Percentiles rank a stretch among this genome's conserved stretches.
phyloP scores from a whole-genome alignment of 2,888 invertebrate genomes.

The Eretmocerus hayati region DNA sequence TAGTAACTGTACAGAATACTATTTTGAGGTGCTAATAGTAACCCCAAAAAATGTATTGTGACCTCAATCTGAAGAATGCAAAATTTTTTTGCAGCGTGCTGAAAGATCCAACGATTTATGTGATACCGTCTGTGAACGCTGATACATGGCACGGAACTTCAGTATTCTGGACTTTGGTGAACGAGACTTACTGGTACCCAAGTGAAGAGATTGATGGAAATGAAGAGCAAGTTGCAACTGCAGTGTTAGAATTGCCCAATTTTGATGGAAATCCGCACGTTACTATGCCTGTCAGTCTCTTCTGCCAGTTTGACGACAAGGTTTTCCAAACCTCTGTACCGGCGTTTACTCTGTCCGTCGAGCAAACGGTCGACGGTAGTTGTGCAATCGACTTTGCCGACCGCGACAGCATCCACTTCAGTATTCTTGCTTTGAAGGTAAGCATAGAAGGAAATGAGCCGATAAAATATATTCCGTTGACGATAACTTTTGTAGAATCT shows the following conservation, averaged over 20 bases:
- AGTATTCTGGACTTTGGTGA: conserved; percentile 32
- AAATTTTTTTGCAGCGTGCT: conserved; percentile 30
- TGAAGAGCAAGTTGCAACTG: conserved; percentile 27
- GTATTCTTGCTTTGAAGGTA: conserved; percentile 31
- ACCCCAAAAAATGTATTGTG: too few relatives aligned
- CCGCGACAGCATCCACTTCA: conserved; percentile 10
- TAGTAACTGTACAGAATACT: too few relatives aligned
- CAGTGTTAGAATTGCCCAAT: conserved; percentile 34
- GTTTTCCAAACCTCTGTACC: conserved; percentile 33
- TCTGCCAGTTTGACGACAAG: conserved; percentile 31
- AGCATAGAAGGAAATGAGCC: too few relatives aligned
- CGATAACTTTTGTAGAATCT: too few relatives aligned
- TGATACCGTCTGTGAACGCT: conserved; percentile 14
- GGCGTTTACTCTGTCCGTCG: conserved; percentile 23
- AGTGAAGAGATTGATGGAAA: conserved; percentile 25
- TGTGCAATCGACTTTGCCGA: conserved; percentile 24
- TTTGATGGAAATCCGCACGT: conserved; percentile 26
- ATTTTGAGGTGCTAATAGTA: too few relatives aligned
- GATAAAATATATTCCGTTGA: too few relatives aligned
- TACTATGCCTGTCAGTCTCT: conserved; percentile 31
- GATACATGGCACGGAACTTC: conserved; percentile 25
- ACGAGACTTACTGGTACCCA: conserved; percentile 27
- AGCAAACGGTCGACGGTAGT: conserved; percentile 25
- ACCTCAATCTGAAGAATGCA: too few relatives aligned
- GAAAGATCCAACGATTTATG: conserved; percentile 27